Evolutionary conservation across 2,113 vertebrate genomes (phyloP).

Genomic region (Passer domesticus): DNA sequence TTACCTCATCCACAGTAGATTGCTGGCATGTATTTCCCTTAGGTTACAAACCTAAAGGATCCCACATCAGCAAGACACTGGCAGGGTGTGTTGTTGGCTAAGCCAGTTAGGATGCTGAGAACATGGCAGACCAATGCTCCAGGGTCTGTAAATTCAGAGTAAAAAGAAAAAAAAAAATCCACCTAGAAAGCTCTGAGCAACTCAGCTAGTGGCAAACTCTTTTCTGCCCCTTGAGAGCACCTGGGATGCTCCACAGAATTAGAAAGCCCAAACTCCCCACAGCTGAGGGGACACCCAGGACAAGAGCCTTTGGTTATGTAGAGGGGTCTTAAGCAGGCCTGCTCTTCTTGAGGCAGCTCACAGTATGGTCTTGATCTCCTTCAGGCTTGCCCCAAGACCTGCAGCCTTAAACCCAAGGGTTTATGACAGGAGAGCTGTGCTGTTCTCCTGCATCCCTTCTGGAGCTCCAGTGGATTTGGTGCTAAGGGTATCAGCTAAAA

Average conservation of each 20-base stretch:
- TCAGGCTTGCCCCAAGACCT: fast-evolving
- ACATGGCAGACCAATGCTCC: not conserved
- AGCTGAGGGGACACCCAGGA: not conserved
- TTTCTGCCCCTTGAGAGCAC: not conserved
- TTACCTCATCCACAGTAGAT: not conserved
- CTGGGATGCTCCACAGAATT: not conserved
- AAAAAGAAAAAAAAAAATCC: not conserved
- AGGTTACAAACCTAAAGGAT: not conserved
- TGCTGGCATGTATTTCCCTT: not conserved
- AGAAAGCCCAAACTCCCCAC: not conserved
- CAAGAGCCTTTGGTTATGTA: not conserved
- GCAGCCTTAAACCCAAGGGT: fast-evolving
- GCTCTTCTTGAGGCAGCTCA: fast-evolving
- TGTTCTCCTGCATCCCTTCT: fast-evolving
- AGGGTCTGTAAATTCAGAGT: not conserved
- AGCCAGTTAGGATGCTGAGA: not conserved
- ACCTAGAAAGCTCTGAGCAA: not conserved
- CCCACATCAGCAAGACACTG: not conserved
- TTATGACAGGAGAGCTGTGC: too few species aligned
- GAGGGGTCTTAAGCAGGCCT: fast-evolving
- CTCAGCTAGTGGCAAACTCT: not conserved
- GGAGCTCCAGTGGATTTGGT: not conserved
- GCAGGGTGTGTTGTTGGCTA: not conserved
- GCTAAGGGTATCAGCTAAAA: not conserved
- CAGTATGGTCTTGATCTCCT: not conserved